A percentile compares a stretch with the other conserved stretches of the same genome.
Conservation (phyloP, 2,797 vertebrate genomes). For the Sandelia bainsii region DNA sequence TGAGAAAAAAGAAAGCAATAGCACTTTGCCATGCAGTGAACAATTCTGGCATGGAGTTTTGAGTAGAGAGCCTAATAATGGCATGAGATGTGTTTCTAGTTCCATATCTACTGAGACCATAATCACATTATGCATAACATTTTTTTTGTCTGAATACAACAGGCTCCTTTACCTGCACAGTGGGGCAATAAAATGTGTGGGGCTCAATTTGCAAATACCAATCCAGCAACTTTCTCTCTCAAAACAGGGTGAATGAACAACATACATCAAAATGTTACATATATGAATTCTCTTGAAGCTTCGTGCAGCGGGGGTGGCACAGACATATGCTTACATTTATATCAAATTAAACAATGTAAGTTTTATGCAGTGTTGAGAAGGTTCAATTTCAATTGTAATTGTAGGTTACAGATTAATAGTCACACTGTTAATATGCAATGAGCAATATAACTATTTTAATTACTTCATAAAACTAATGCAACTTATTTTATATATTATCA, state of each 20-base stretch:
- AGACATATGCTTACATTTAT: no score
- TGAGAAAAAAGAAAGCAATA: conserved; percentile 47
- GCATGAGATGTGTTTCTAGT: conserved; percentile 63
- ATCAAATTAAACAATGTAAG: no score
- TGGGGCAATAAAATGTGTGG: conserved; percentile 43
- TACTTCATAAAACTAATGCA: no score
- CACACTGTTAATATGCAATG: no score
- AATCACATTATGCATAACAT: conserved; percentile 76
- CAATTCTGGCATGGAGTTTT: conserved; percentile 34
- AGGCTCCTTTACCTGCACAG: conserved; percentile 61
- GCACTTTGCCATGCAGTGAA: conserved; percentile 39
- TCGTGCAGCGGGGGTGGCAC: no score
- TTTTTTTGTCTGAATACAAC: conserved; percentile 59
- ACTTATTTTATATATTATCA: no score
- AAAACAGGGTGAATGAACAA: not conserved
- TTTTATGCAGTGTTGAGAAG: no score
- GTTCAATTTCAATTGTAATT: no score
- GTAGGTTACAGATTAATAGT: no score
- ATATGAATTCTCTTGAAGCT: not conserved
- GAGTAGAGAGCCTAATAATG: conserved; percentile 61
- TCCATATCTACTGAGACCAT: conserved; percentile 57
- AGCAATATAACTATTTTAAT: no score
- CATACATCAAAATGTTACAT: conserved; percentile 3
- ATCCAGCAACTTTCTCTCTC: conserved; percentile 15
- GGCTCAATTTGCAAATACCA: conserved; percentile 62